Percentiles rank a stretch among this genome's conserved stretches.
Conservation (phyloP, 2,888 invertebrate species). For the Nemotelus nigrinus region DNA sequence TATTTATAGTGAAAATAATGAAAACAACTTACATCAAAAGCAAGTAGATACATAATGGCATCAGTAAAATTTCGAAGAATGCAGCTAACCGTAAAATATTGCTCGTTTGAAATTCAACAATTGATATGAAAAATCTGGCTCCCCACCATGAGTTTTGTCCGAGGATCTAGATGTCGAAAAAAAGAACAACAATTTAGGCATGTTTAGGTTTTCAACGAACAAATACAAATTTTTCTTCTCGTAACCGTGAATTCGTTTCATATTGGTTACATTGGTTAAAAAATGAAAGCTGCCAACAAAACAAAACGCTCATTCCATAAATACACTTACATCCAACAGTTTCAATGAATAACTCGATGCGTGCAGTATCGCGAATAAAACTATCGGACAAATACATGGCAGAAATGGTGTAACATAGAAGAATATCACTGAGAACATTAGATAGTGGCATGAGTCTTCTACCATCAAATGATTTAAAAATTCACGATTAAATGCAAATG, state of each 20-base stretch:
- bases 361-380: conserved; percentile 92
- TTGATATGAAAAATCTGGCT: conserved; percentile 82
- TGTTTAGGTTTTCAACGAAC: not conserved
- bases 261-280: too few relatives aligned
- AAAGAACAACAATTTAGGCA: conserved; percentile 20
- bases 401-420: conserved; percentile 89
- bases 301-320: too few relatives aligned
- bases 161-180: conserved; percentile 72
- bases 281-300: too few relatives aligned
- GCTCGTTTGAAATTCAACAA: conserved; percentile 90
- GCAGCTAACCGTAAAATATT: conserved; percentile 92
- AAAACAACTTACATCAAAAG: conserved; percentile 81
- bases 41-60: conserved; percentile 83
- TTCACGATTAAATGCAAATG: conserved; percentile 82
- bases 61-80: conserved; percentile 91
- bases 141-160: conserved; percentile 94
- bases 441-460: conserved; percentile 96
- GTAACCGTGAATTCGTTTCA: too few relatives aligned
- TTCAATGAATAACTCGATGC: conserved; percentile 90
- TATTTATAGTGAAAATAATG: conserved; percentile 18
- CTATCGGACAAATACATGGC: conserved; percentile 88
- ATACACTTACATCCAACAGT: conserved; percentile 86
- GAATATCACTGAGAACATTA: conserved; percentile 95
- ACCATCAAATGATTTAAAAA: conserved; percentile 82
- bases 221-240: too few relatives aligned